phyloP scores from a whole-genome alignment of 2,888 invertebrate genomes.

The Rhodophaea formosa region DNA sequence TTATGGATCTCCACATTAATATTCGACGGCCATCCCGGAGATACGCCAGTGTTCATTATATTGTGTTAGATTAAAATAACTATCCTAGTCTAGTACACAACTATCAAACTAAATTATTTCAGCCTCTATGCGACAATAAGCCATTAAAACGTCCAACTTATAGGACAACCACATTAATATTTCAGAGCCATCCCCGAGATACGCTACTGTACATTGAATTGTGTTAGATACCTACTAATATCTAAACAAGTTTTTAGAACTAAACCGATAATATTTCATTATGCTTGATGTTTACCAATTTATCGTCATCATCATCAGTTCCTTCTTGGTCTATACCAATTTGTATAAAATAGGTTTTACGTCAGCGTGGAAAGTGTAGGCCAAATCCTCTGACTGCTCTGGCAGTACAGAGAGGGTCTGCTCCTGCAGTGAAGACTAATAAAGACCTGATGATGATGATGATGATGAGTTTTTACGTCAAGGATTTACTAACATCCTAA shows the following conservation, averaged over 20 bases:
- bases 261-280: neutral
- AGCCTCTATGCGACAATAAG: neutral
- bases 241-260: neutral
- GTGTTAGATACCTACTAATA: conserved; percentile 1
- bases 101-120: neutral
- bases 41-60: conserved; percentile 1
- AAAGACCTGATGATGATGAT: no score
- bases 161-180: conserved; percentile 1
- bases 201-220: neutral
- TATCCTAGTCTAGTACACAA: neutral
- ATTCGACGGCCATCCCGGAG: conserved; percentile 3
- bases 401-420: no score
- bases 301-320: no score
- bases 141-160: conserved; percentile 15
- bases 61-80: conserved; percentile 5
- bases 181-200: neutral
- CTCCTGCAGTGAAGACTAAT: no score
- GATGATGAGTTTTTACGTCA: no score
- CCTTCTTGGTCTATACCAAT: no score
- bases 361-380: no score
- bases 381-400: no score
- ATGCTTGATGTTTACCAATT: no score
- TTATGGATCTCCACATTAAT: conserved; percentile 6
- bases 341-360: no score
- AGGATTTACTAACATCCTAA: no score